Base-by-base conservation (phyloP, 2,888 invertebrate genomes). In the Orthonevra nobilis region DNA sequence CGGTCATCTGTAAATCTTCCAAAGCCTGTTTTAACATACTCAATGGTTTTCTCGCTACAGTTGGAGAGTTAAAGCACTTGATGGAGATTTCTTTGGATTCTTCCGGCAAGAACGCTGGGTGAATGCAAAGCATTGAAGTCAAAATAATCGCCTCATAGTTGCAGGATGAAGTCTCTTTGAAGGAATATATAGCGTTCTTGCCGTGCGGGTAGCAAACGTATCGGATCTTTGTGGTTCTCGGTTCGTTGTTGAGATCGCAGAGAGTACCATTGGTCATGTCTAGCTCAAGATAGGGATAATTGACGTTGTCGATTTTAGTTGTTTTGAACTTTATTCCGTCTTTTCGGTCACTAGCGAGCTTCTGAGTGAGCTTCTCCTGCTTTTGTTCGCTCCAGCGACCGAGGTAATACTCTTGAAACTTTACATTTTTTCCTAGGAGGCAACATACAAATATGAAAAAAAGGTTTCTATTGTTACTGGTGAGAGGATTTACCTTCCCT, bases 141-240 rank as follows among this genome's bases (percentile, higher is more conserved):
- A 98, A 90, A 9, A 99, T 94, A 9, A 98, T 92, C 4, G 92
- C 94, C 89, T 98, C 98, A 86, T 99, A 99, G 87, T 97, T 95
- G 86, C 99, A 99, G 0, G 96, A 97, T 0, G 96, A 94, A 0
- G 94, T 95, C 88, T 98, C 98, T 85, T 97, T 97, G 75, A 98
- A 91, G 0, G 96, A 96, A 86, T 95, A 96, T 1, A 98, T 93
- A 86, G 98, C 97, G 83, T 97, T 96, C 84, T 96, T 95, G 1
- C 96, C 96, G 83, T 95, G 94, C 2, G 92, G 91, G 85, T 94
- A 96, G 89, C 98, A 98, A 0, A 97, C 95, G 85, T 98, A 98
- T 0, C 94, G 90, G 1, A 98, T 92, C 85, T 92, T 92, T 0
- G 97, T 95, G 14, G 92, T 89, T 10, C 98, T 92, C 0, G 96